Base-by-base conservation (phyloP, 2,888 invertebrate species). In the Spicauda simplicius region DNA sequence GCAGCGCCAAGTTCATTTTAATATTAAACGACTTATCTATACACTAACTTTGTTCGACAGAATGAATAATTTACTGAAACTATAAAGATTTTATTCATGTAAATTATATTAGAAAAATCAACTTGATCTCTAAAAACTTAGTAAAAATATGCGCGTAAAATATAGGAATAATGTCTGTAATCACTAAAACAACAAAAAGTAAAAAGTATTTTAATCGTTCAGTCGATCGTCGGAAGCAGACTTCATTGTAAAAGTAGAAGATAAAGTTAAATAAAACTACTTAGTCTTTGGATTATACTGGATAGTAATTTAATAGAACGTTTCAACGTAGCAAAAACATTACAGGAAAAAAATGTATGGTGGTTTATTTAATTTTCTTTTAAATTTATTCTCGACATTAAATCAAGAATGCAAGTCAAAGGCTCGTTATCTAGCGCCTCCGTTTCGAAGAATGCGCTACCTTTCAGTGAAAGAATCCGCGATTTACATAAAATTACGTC, bases 1-100 rank as follows among this genome's bases (percentile, higher is more conserved):
- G 59, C 65, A 65, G 64, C 64, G 57, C 64, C 64, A 64, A 64
- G 65, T 65, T 65, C 65, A 65, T 65, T 65, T 65, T 65, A 65
- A 65, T 65, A 65, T 59, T 65, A 65, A 65, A 65, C 59, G 65
- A 65, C 65, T 59, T 59, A 59, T 33, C 59, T 65, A 54, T 53
- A 65, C 65, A 59, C 54, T 19, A 41, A 65, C 52, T 54, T 54
- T 54, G 53, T 53, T 16, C 58, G 20, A 16, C 45, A 30, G 53
- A 45, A 30, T 59, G 59, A 30, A 59, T 65, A 55, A 65, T 65
- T 59, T 20, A 53, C 30, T 53, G 20, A 53, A 37, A 61, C 50
- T 50, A 50, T 48, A 8, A 16, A 16, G 48, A n/a, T 12, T 48
- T 48, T 48, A n/a, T 16, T 6, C 16, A 48, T 16, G 16, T 48